Evolutionary conservation across 2,888 invertebrate genomes (phyloP), one percentile per base, ranked within the genome.

Genomic region (Acleris emargana): DNA sequence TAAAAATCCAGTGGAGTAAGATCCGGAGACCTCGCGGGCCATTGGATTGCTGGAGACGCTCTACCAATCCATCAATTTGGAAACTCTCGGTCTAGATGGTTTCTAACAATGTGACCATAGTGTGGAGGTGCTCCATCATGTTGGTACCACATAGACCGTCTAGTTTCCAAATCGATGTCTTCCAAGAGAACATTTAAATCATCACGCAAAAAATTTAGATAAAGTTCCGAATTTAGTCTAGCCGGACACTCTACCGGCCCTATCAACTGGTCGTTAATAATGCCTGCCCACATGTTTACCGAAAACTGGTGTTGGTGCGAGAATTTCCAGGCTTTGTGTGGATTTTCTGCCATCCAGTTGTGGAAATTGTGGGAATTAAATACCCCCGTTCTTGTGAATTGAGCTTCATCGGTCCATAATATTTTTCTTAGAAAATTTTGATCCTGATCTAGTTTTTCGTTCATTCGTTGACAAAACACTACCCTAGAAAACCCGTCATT

Each of bases 161-260:
- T 17, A 55, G 43, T 42, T 25, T 55, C 55, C 43, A 55, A 22
- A 55, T 55, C 43, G 22, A 55, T 55, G 43, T 55, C 55, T 43
- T 43, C 55, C 22, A 55, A n/a, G 17, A 58, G 32, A 13, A 6
- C 49, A 45, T 58, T 32, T 18, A 58, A 32, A 17, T 49, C 47
- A n/a, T 58, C 5, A n/a, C 43, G 47, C 17, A 58, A 58, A 58
- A 58, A 58, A 4, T 17, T 45, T 57, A n/a, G 45, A 45, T 57
- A 49, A 4, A 32, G n/a, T n/a, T 49, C 47, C 18, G 25, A 58
- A 58, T 47, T 58, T 16, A 47, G 17, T 45, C 45, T 45, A 17
- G 45, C 3, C 17, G 45, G 45, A 45, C 17, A 45, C n/a, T 20
- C 20, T 17, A 45, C 45, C 6, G 45, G 17, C 17, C 17, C 45